Evolutionary conservation across 2,888 invertebrate genomes (phyloP).

Genomic region (Morinoia aosen): DNA sequence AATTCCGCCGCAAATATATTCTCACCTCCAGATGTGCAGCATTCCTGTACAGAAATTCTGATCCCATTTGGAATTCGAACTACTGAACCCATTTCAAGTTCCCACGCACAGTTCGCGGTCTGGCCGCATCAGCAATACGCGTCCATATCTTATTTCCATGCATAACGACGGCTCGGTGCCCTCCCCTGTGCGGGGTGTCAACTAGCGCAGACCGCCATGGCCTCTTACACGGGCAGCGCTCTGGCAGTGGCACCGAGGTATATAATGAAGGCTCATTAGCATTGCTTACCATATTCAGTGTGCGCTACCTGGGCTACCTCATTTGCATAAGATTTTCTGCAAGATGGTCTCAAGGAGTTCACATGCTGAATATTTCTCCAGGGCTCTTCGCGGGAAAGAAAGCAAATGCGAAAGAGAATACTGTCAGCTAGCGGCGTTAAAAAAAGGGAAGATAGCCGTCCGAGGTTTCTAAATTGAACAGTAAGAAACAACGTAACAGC

Average conservation of each 20-base stretch:
- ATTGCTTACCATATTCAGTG: not conserved
- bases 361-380: too few relatives aligned
- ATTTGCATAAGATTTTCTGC: not conserved
- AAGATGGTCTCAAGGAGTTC: not conserved
- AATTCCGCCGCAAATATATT: too few relatives aligned
- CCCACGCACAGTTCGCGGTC: not conserved
- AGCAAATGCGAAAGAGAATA: too few relatives aligned
- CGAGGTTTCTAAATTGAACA: too few relatives aligned
- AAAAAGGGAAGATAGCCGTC: too few relatives aligned
- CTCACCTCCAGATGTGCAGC: not conserved
- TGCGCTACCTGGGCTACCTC: not conserved
- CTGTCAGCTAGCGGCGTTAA: too few relatives aligned
- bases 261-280: too few relatives aligned
- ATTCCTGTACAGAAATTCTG: not conserved
- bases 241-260: too few relatives aligned
- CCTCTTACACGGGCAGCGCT: too few relatives aligned
- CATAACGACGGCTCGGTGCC: not conserved
- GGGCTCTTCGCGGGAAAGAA: too few relatives aligned
- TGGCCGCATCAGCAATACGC: not conserved
- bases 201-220: too few relatives aligned
- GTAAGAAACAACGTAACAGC: too few relatives aligned
- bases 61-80: not conserved
- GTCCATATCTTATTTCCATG: constrained; percentile 2
- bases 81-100: not conserved
- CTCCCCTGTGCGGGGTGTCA: not conserved